A percentile compares a stretch with the other conserved stretches of the same genome.
phyloP scores from a whole-genome alignment of 2,113 vertebrate genomes.

The Paratilapia polleni region DNA sequence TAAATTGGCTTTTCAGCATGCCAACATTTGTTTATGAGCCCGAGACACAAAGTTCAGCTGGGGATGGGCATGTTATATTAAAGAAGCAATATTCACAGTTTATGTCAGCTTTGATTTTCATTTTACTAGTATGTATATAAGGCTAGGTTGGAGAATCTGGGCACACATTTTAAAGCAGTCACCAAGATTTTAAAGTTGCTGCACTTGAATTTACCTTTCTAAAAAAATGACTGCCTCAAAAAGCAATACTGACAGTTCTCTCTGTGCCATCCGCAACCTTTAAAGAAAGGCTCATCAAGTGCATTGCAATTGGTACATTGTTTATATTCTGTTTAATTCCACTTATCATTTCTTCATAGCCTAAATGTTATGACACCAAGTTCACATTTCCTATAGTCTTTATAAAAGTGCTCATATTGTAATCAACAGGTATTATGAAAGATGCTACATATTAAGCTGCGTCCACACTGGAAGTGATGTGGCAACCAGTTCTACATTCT shows the following conservation, averaged over 20 bases:
- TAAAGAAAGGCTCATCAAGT: not conserved
- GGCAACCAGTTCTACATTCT: too few species aligned
- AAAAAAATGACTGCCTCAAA: not conserved
- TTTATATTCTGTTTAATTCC: not conserved
- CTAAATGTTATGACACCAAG: not conserved
- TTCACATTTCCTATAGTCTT: not conserved
- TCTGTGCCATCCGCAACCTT: not conserved
- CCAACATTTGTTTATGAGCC: not conserved
- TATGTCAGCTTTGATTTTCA: not conserved
- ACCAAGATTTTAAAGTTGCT: not conserved
- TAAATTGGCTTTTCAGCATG: not conserved
- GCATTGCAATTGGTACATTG: not conserved
- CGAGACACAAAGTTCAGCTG: accelerated
- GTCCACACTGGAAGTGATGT: too few species aligned
- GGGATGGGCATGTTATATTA: not conserved
- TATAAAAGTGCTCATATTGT: not conserved
- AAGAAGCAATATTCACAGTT: too few species aligned
- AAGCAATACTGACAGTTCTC: not conserved
- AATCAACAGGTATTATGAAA: not conserved
- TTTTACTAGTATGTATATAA: not conserved
- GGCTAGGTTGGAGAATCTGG: not conserved
- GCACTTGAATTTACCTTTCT: not conserved
- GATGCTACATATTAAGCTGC: too few species aligned
- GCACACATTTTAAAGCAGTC: not conserved
- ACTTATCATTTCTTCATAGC: not conserved